phyloP scores from a whole-genome alignment of 1,140 invertebrate species.

The Aphelinus certus region DNA sequence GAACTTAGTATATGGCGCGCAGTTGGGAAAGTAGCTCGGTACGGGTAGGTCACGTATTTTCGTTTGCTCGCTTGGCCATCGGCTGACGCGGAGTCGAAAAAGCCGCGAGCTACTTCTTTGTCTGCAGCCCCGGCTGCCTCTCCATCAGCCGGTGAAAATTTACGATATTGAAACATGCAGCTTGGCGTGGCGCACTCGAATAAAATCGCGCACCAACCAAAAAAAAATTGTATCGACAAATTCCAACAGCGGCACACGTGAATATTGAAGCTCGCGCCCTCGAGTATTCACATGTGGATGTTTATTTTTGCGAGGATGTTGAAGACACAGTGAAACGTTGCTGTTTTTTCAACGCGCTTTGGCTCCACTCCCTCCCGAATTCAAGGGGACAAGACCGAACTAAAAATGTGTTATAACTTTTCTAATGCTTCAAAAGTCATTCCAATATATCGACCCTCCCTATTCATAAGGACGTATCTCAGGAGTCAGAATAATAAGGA shows the following conservation, averaged over 20 bases:
- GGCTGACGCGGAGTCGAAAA: not conserved
- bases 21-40: slow-evolving; percentile 17
- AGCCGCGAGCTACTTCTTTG: not conserved
- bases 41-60: slow-evolving; percentile 30
- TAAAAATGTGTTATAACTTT: too few species aligned
- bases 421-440: too few species aligned
- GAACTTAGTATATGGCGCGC: slow-evolving; percentile 9
- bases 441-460: too few species aligned
- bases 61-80: slow-evolving; percentile 19
- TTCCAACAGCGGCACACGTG: not conserved
- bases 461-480: too few species aligned
- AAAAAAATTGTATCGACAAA: slow-evolving; percentile 27
- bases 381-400: too few species aligned
- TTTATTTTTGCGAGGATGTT: not conserved
- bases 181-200: not conserved
- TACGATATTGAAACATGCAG: slow-evolving; percentile 27
- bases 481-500: too few species aligned
- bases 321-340: too few species aligned
- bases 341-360: too few species aligned
- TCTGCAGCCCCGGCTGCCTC: too few species aligned
- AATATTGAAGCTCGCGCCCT: slow-evolving; percentile 15
- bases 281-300: not conserved
- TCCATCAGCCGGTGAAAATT: slow-evolving; percentile 22
- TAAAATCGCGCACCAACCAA: slow-evolving; percentile 5
- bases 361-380: too few species aligned